A percentile compares a stretch with the other conserved stretches of the same genome.
phyloP scores from a whole-genome alignment of 2,888 invertebrate genomes.

The Herminia tarsipennalis region DNA sequence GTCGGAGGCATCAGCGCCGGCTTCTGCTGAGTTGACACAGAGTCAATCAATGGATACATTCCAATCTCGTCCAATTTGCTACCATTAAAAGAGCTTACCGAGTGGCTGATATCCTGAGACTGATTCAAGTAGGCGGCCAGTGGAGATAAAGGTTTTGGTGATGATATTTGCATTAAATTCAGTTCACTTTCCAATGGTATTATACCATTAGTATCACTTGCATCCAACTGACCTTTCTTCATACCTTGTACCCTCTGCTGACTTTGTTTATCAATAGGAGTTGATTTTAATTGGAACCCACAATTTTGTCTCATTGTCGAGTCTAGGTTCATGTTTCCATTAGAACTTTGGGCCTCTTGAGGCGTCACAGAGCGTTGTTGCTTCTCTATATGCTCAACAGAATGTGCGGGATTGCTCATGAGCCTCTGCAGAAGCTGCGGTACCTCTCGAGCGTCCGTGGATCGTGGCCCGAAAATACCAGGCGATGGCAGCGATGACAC shows the following conservation, averaged over 20 bases:
- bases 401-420: constrained; percentile 93
- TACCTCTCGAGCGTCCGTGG: constrained; percentile 84
- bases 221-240: constrained; percentile 64
- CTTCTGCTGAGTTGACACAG: constrained; percentile 82
- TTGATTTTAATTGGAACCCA: constrained; percentile 72
- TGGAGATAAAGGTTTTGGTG: constrained; percentile 84
- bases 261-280: constrained; percentile 73
- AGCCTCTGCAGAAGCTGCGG: constrained; percentile 90
- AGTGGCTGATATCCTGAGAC: constrained; percentile 72
- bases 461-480: constrained; percentile 76
- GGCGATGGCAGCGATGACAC: constrained; percentile 79
- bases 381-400: constrained; percentile 95
- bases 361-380: constrained; percentile 92
- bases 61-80: constrained; percentile 67
- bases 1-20: constrained; percentile 94
- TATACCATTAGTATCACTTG: constrained; percentile 69
- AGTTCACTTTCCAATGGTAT: constrained; percentile 80
- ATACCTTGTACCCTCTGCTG: constrained; percentile 70
- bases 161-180: constrained; percentile 82
- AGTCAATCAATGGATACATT: constrained; percentile 65
- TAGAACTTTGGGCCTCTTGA: constrained; percentile 78
- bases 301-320: constrained; percentile 65
- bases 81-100: constrained; percentile 67
- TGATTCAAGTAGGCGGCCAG: constrained; percentile 84
- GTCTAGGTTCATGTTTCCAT: constrained; percentile 68